A percentile compares a stretch with the other conserved stretches of the same genome.
These are phyloP conservation scores for Diorhabda sublineata DNA, from an alignment of 1,140 invertebrate species.

Conservation along the genomic window DNA sequence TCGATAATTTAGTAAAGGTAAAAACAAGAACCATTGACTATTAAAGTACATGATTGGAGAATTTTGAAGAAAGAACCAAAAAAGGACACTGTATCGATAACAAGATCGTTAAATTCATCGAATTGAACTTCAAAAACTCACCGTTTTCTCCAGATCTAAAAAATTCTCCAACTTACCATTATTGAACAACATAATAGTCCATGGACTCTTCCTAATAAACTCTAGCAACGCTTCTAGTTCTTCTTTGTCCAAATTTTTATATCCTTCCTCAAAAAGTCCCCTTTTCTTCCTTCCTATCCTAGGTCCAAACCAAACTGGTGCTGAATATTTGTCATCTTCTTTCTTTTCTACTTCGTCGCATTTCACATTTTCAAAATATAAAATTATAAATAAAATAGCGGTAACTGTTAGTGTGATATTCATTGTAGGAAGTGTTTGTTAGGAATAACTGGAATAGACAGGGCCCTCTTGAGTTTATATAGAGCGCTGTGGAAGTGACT, in stretches of 20 bases:
- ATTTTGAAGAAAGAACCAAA: too few relatives aligned
- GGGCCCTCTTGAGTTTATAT: conserved; percentile 5
- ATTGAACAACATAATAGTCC: conserved; percentile 12
- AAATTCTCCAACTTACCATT: background rate
- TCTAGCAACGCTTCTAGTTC: conserved; percentile 3
- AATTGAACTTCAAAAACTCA: background rate
- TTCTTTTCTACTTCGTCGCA: conserved; percentile 7
- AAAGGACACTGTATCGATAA: too few relatives aligned
- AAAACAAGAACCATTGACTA: too few relatives aligned
- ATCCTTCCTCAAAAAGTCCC: conserved; percentile 14
- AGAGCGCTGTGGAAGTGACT: background rate
- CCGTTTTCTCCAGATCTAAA: background rate
- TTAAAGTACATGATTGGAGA: too few relatives aligned
- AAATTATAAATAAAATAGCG: background rate
- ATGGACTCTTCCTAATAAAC: conserved; percentile 10
- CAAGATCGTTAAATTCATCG: background rate
- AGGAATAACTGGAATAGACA: conserved; percentile 2
- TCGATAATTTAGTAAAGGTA: too few relatives aligned
- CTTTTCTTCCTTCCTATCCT: conserved; percentile 27
- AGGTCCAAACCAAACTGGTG: conserved; percentile 27
- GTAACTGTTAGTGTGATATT: conserved; percentile 5
- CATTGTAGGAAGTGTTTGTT: conserved; percentile 2
- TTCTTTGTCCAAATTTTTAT: conserved; percentile 14
- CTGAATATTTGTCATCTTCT: conserved; percentile 7
- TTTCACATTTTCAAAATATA: conserved; percentile 3